Evolutionary conservation across 2,888 invertebrate genomes (phyloP).

Genomic region (Dioctria rufipes): DNA sequence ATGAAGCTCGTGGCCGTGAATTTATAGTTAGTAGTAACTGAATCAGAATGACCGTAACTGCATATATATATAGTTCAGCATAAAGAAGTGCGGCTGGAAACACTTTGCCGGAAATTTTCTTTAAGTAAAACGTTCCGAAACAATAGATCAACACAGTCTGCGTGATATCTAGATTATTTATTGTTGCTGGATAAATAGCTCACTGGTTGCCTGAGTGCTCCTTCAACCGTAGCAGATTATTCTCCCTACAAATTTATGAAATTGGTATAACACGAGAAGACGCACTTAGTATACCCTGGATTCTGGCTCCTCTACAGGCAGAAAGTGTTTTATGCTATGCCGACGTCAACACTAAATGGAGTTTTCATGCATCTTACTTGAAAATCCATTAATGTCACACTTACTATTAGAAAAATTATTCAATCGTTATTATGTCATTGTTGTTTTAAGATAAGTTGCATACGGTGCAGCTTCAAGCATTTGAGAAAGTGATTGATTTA

Average conservation of each 20-base stretch:
- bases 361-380: background rate
- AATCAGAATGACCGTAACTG: too few species aligned
- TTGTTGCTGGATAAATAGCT: slow-evolving; percentile 28
- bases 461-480: too few species aligned
- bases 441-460: too few species aligned
- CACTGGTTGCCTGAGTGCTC: slow-evolving; percentile 3
- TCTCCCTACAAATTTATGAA: background rate
- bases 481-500: too few species aligned
- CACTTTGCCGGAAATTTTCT: slow-evolving; percentile 43
- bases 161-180: slow-evolving; percentile 47
- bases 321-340: slow-evolving; percentile 1
- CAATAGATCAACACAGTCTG: slow-evolving; percentile 45
- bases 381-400: slow-evolving; percentile 6
- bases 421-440: too few species aligned
- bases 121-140: slow-evolving; percentile 45
- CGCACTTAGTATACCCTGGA: background rate
- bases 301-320: background rate
- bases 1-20: slow-evolving; percentile 35
- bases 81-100: background rate
- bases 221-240: slow-evolving; percentile 1
- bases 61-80: too few species aligned
- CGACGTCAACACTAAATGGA: background rate
- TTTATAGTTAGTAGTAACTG: slow-evolving; percentile 13
- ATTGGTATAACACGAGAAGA: background rate
- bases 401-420: background rate